phyloP scores from a whole-genome alignment of 2,113 vertebrate genomes.

The Notiomystis cincta region DNA sequence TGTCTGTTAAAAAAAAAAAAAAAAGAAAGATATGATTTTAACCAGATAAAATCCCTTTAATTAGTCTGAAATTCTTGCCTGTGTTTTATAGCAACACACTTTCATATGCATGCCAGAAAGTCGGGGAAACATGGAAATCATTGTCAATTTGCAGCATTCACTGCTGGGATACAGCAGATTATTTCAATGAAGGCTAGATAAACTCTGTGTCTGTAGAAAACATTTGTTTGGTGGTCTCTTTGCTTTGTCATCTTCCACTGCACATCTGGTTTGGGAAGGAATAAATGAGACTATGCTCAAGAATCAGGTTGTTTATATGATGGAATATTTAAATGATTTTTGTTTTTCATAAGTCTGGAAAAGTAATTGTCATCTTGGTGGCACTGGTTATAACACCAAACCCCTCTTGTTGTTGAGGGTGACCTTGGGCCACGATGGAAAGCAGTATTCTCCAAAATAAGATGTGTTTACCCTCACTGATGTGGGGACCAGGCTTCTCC shows the following conservation, averaged over 20 bases:
- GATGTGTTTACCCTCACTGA: not conserved
- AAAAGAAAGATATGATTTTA: not conserved
- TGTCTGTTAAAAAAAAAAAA: not conserved
- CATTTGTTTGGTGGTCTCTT: conserved; percentile 1
- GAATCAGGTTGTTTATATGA: conserved; percentile 15
- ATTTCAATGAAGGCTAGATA: not conserved
- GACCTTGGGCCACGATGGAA: not conserved
- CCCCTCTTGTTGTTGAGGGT: not conserved
- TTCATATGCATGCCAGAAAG: conserved; percentile 3
- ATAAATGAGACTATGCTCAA: not conserved
- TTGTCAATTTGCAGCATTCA: not conserved
- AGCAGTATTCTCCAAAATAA: not conserved
- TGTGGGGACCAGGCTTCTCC: not conserved
- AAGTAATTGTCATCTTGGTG: not conserved
- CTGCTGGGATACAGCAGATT: not conserved
- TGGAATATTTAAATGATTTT: conserved; percentile 16
- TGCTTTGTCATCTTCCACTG: not conserved
- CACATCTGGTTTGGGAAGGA: conserved; percentile 17
- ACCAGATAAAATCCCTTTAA: conserved; percentile 43
- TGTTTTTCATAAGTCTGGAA: not conserved
- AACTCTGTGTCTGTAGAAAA: not conserved
- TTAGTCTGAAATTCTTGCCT: conserved; percentile 41
- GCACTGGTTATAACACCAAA: not conserved
- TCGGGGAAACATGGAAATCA: not conserved
- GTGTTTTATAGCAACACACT: not conserved